Evolutionary conservation across 2,797 vertebrate genomes (phyloP), one percentile per base, ranked within the genome.

Genomic region (Artibeus lituratus): DNA sequence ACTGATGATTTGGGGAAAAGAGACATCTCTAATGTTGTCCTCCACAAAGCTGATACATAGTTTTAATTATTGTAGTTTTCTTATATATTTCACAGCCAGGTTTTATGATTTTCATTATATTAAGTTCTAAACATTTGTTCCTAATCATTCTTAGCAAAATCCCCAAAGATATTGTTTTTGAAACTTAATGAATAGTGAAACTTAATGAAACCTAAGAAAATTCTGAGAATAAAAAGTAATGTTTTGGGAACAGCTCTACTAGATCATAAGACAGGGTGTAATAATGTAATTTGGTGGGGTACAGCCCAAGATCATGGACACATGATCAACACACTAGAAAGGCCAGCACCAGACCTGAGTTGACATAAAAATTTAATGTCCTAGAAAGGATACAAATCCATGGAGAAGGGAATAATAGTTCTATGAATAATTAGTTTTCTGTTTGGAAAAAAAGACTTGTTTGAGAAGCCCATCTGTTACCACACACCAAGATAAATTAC

Each of bases 381-480:
- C 18, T 72, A n/a, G 69, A 81, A 94, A 95, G 37, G 26, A 76
- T 5, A 42, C 2, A 94, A 67, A 15, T 90, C 82, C 80, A 9
- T 93, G 32, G n/a, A 49, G 72, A 84, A 93, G 78, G 26, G n/a
- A 92, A 88, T 44, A 74, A 76, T 47, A 69, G 12, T 89, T 93
- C 29, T 32, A 39, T 78, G 62, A 47, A 83, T 91, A 90, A 90
- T 24, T 95, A 37, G 12, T 90, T 57, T 92, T 87, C 57, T 73
- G 22, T 82, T 93, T 82, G 67, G 22, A 89, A 74, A 88, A 81
- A 94, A 59, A 77, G 14, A 78, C 16, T 80, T 95, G 47, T 62
- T 95, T 93, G 35, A 84, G 84, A 97, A 85, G 42, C 5, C 5
- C 15, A 88, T 77, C 57, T 90, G 26, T 84, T 92, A 55, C 22